Conservation (phyloP, 1,140 invertebrate genomes). For the Onthophagus taurus region DNA sequence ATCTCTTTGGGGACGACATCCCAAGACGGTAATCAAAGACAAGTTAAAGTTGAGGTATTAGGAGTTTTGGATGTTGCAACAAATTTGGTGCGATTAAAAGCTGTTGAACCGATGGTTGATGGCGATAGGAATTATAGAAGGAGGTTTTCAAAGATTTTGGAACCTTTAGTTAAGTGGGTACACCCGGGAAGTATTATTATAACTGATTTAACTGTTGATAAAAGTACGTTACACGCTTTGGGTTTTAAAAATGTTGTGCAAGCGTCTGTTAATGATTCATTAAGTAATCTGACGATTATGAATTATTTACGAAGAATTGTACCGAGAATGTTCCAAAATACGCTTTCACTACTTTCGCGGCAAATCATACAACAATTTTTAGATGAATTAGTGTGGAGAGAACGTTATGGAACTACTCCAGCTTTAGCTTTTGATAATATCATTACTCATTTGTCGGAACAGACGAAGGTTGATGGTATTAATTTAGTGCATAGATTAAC, state of each 20-base stretch:
- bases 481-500: constrained; percentile 32
- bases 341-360: constrained; percentile 67
- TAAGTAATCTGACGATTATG: constrained; percentile 72
- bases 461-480: constrained; percentile 54
- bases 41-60: constrained; percentile 81
- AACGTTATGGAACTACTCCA: constrained; percentile 63
- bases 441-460: constrained; percentile 65
- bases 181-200: constrained; percentile 65
- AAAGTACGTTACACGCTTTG: constrained; percentile 60
- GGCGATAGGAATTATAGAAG: constrained; percentile 67
- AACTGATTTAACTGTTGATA: constrained; percentile 76
- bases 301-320: constrained; percentile 76
- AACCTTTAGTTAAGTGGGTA: constrained; percentile 68
- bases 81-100: constrained; percentile 66
- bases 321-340: constrained; percentile 84
- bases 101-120: constrained; percentile 69
- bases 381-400: constrained; percentile 64
- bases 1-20: constrained; percentile 83
- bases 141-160: constrained; percentile 66
- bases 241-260: constrained; percentile 68
- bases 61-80: constrained; percentile 68
- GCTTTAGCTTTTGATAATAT: constrained; percentile 74
- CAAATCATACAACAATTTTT: constrained; percentile 84
- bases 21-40: constrained; percentile 68
- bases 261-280: constrained; percentile 50